Evolutionary conservation across 30 jellyfish, hydroid and myxozoan genomes (phyloP), one percentile per base, ranked within the genome.

Genomic region (Turritopsis rubra): DNA sequence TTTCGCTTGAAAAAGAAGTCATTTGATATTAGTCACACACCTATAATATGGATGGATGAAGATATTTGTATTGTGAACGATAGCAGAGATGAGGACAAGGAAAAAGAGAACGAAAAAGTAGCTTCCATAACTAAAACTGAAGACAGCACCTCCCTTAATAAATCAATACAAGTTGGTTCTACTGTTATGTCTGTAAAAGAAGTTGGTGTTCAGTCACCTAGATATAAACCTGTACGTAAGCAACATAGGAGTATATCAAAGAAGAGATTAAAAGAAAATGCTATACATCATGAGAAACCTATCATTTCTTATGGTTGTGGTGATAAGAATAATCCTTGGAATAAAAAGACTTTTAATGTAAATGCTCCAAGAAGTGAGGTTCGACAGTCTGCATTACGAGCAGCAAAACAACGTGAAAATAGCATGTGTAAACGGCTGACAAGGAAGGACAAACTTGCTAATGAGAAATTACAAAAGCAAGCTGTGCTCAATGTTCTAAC

Each of bases 1-100:
- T 20, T 22, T 25, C 81, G 87, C 20, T 41, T 3, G 53, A 53
- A 31, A 80, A 65, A 80, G 21, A 80, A 53, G 53, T 53, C 87
- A n/a, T 22, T 27, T 80, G 87, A 80, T 41, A 53, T 17, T 30
- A 21, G 87, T 27, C 87, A 80, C 52, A 80, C 87, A 18, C 87
- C 87, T 23, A 13, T 80, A 22, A 70, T 65, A 80, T 80, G 87
- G 87, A 13, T 80, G 26, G 87, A 80, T 80, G 72, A 24, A 28
- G 85, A 77, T 21, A 21, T 24, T 28, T 28, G 21, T 28, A 77
- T 18, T 1, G n/a, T 9, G 21, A 30, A 1, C 7, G 21, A 28
- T 1, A 24, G 19, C 28, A 53, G 0, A 21, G 85, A 0, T 18
- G 71, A 77, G 53, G 28, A 22, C 19, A 77, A 60, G 1, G 28